phyloP scores from a whole-genome alignment of 2,888 invertebrate species.

The Nemoura dubitans region DNA sequence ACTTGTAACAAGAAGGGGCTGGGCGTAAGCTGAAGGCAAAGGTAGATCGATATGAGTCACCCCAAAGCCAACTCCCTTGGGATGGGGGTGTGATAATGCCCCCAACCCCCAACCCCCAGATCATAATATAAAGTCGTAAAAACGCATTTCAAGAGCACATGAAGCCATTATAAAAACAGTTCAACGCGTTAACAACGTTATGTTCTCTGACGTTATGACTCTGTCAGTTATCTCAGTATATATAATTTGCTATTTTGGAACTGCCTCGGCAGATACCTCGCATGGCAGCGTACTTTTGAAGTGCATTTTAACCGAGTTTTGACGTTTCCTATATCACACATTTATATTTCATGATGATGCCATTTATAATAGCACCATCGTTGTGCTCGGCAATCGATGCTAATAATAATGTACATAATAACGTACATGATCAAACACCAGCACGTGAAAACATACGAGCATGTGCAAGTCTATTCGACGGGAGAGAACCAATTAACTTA shows the following conservation, averaged over 20 bases:
- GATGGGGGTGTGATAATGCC: not conserved
- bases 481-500: conserved; percentile 22
- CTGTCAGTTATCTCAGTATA: not conserved
- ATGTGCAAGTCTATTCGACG: not conserved
- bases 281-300: not conserved
- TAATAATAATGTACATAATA: not conserved
- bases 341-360: not conserved
- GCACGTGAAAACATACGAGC: not conserved
- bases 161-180: conserved; percentile 4
- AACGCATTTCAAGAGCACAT: not conserved
- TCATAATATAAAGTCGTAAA: conserved; percentile 4
- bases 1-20: not conserved
- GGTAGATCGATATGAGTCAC: conserved; percentile 7
- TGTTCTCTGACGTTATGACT: not conserved
- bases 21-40: not conserved
- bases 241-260: not conserved
- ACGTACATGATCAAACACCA: not conserved
- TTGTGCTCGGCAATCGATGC: not conserved
- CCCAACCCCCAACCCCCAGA: not conserved
- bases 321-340: not conserved
- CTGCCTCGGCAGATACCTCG: not conserved
- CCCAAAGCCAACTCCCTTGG: not conserved
- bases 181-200: not conserved
- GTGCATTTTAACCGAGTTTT: not conserved
- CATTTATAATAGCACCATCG: not conserved